phyloP scores from a whole-genome alignment of 2,113 vertebrate genomes.

The Aviceda subcristata region DNA sequence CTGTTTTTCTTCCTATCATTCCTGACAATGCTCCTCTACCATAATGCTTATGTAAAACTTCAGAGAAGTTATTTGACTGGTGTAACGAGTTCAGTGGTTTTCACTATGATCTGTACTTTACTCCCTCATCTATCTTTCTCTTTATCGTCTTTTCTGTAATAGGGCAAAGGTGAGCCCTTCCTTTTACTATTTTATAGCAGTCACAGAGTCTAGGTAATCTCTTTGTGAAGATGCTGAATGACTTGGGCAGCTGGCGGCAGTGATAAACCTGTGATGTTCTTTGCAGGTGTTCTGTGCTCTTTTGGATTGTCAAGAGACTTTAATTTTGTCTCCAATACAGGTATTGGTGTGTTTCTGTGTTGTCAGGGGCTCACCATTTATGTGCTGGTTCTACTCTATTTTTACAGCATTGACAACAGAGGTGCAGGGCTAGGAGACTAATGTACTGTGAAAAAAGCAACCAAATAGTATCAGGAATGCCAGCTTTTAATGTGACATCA shows the following conservation, averaged over 20 bases:
- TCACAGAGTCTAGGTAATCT: not conserved
- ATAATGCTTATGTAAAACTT: not conserved
- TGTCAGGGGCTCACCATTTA: not conserved
- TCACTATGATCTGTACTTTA: not conserved
- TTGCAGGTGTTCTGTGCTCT: not conserved
- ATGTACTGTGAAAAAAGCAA: fast-evolving
- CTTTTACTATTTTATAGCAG: not conserved
- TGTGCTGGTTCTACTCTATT: not conserved
- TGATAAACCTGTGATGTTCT: not conserved
- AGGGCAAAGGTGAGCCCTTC: not conserved
- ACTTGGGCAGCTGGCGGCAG: not conserved
- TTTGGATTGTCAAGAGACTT: not conserved
- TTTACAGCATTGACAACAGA: not conserved
- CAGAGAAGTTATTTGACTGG: not conserved
- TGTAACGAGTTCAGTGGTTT: not conserved
- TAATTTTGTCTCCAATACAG: not conserved
- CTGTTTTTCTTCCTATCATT: fast-evolving
- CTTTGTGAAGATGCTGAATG: not conserved
- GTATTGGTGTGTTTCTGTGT: not conserved
- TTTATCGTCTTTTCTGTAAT: not conserved
- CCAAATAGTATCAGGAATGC: not conserved
- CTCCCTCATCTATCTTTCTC: not conserved
- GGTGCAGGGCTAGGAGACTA: not conserved
- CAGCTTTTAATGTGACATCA: fast-evolving
- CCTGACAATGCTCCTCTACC: not conserved